Percentiles rank a stretch among this genome's conserved stretches.
phyloP scores from a whole-genome alignment of 1,140 invertebrate species.

The Magallana gigas region DNA sequence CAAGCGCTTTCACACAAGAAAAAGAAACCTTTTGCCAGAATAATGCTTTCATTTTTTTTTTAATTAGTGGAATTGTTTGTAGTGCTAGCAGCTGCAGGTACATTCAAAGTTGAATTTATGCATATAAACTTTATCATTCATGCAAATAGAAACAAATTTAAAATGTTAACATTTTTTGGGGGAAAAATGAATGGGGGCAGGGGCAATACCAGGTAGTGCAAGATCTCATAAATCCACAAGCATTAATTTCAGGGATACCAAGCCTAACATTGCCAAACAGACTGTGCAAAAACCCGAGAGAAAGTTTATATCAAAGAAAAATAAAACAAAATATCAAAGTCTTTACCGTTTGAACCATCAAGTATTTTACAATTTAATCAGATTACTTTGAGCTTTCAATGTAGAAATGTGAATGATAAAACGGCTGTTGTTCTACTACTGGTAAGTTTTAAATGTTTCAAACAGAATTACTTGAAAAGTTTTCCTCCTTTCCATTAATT shows the following conservation, averaged over 20 bases:
- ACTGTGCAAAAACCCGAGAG: slow-evolving; percentile 10
- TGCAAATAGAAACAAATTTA: background rate
- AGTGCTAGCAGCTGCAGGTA: too few relatives aligned
- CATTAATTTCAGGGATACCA: background rate
- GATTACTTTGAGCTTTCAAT: background rate
- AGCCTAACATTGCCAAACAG: slow-evolving; percentile 2
- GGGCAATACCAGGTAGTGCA: background rate
- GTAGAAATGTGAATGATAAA: background rate
- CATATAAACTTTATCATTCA: background rate
- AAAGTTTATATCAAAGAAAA: slow-evolving; percentile 1
- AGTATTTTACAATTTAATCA: too few relatives aligned
- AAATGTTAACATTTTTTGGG: background rate
- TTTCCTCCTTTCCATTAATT: background rate
- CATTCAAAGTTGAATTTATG: too few relatives aligned
- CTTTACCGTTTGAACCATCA: too few relatives aligned
- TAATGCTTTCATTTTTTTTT: too few relatives aligned
- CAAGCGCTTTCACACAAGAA: too few relatives aligned
- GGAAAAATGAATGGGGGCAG: background rate
- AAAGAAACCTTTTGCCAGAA: too few relatives aligned
- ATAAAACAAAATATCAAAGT: background rate
- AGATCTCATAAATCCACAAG: background rate
- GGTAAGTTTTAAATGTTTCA: background rate
- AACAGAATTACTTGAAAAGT: background rate
- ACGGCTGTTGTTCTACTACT: background rate
- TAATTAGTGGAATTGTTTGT: too few relatives aligned